Percentiles rank a stretch among this genome's conserved stretches.
Evolutionary conservation across 2,113 vertebrate species (phyloP).

Genomic region (Coracopsis vasa): DNA sequence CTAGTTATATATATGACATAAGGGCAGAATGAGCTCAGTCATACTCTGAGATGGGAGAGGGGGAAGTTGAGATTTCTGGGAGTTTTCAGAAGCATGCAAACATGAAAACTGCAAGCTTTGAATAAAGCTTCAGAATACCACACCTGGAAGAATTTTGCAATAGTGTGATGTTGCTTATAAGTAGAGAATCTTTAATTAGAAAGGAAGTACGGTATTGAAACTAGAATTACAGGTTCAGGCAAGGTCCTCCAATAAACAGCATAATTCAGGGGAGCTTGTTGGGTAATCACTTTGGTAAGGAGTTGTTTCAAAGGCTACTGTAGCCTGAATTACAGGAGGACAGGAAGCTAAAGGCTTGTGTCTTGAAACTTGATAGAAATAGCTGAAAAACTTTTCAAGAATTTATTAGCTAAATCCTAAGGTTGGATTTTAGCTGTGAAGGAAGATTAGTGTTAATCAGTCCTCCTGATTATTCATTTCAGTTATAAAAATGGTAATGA

Average conservation of each 20-base stretch:
- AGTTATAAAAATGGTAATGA: neutral
- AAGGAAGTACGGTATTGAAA: neutral
- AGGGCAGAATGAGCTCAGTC: neutral
- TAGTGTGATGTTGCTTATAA: neutral
- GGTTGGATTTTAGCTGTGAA: neutral
- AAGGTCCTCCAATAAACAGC: neutral
- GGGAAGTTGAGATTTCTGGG: neutral
- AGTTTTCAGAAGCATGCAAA: neutral
- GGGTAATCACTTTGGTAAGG: neutral
- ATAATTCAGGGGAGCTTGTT: neutral
- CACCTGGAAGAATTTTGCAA: slow-evolving; percentile 1
- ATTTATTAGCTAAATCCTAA: neutral
- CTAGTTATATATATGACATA: neutral
- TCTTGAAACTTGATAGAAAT: neutral
- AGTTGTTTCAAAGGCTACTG: neutral
- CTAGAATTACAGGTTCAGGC: neutral
- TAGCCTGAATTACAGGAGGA: neutral
- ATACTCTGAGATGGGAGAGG: rapidly evolving
- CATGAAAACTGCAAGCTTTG: neutral
- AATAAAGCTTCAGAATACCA: neutral
- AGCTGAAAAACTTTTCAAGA: neutral
- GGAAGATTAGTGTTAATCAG: neutral
- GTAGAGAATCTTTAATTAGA: slow-evolving; percentile 19
- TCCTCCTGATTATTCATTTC: neutral
- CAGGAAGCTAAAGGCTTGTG: neutral